These are phyloP conservation scores for Encarsia formosa DNA, from an alignment of 2,888 invertebrate genomes.

Conservation along the genomic window DNA sequence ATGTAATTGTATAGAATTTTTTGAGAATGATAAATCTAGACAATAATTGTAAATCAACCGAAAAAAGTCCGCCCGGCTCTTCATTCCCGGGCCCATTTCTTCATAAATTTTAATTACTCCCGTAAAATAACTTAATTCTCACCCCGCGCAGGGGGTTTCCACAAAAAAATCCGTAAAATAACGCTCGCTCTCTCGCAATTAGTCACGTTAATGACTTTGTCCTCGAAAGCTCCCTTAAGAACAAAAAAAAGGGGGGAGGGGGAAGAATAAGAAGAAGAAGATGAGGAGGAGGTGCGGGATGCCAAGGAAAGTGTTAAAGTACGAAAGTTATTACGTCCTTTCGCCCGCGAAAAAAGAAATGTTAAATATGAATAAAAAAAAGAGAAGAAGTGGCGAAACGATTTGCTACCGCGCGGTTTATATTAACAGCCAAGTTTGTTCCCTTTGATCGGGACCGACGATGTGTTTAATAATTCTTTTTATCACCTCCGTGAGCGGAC, in stretches of 20 bases:
- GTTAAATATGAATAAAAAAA: not conserved
- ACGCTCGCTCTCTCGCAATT: conserved; percentile 13
- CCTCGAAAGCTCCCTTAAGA: not conserved
- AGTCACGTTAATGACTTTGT: conserved; percentile 19
- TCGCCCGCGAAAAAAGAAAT: conserved; percentile 17
- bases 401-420: conserved; percentile 17
- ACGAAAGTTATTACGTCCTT: conserved; percentile 26
- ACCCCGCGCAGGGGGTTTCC: no score
- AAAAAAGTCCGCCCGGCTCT: no score
- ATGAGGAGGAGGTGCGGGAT: not conserved
- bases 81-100: no score
- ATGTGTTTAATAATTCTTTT: conserved; percentile 43
- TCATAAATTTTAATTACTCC: not conserved
- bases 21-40: no score
- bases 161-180: conserved; percentile 4
- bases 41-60: no score
- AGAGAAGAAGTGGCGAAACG: not conserved
- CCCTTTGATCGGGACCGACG: conserved; percentile 32
- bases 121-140: conserved; percentile 12
- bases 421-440: conserved; percentile 25
- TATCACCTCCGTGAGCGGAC: conserved; percentile 27
- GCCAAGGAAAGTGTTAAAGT: conserved; percentile 21
- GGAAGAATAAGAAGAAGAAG: conserved; percentile 2
- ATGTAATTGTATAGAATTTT: no score
- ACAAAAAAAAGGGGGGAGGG: conserved; percentile 1